phyloP scores from a whole-genome alignment of 30 jellyfish, hydroid and myxozoan genomes.

The Cassiopea andromeda region DNA sequence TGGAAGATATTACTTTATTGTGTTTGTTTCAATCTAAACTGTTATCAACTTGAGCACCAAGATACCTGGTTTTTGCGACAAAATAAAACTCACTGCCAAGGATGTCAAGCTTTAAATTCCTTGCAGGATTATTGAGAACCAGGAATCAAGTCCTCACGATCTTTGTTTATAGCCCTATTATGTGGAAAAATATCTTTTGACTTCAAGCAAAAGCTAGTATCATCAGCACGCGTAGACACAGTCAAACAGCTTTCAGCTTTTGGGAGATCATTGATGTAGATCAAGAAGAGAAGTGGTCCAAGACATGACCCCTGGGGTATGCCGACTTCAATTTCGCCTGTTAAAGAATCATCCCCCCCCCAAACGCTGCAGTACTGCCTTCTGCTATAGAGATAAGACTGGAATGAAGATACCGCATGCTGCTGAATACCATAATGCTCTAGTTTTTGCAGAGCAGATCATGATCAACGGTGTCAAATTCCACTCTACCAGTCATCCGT shows the following conservation, averaged over 20 bases:
- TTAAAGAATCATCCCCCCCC: background rate
- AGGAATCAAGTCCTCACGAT: constrained; percentile 3
- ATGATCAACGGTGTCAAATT: constrained; percentile 53
- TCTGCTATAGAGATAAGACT: background rate
- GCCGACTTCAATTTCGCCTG: background rate
- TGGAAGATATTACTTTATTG: background rate
- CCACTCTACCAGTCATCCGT: background rate
- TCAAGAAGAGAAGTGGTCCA: constrained; percentile 24
- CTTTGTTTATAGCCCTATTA: constrained; percentile 14
- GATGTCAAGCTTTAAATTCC: background rate
- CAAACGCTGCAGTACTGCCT: constrained; percentile 1
- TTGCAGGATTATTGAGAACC: background rate
- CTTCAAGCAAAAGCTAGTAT: background rate
- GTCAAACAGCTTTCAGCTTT: background rate
- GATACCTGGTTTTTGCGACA: background rate
- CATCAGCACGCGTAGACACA: background rate
- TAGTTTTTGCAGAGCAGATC: background rate
- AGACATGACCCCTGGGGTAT: constrained; percentile 31
- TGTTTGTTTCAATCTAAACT: constrained; percentile 18
- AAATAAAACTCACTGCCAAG: background rate
- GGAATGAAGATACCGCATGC: background rate
- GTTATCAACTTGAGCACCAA: background rate
- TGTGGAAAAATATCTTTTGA: background rate
- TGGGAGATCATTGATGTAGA: constrained; percentile 22
- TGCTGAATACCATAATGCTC: background rate